Conservation (phyloP, 1,140 invertebrate species). For the Halotydeus destructor region DNA sequence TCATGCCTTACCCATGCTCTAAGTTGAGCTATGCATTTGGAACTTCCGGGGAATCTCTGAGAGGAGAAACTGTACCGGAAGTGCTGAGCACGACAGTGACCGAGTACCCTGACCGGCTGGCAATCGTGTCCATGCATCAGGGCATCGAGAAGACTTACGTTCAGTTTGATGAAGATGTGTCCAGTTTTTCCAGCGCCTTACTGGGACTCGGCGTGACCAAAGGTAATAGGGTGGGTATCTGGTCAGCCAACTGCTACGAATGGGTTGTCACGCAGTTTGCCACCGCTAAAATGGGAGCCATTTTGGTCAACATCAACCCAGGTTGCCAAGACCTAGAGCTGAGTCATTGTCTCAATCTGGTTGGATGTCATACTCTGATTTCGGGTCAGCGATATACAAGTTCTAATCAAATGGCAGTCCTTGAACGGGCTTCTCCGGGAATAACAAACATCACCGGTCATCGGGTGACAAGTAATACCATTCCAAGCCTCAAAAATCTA, state of each 20-base stretch:
- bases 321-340: conserved; percentile 11
- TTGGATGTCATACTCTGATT: background rate
- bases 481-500: too few relatives aligned
- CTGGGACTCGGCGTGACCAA: conserved; percentile 21
- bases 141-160: conserved; percentile 9
- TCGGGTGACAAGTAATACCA: too few relatives aligned
- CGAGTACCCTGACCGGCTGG: background rate
- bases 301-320: conserved; percentile 13
- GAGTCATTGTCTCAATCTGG: background rate
- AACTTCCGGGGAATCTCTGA: background rate
- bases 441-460: too few relatives aligned
- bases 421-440: too few relatives aligned
- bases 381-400: background rate
- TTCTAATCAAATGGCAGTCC: too few relatives aligned
- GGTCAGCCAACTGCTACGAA: conserved; percentile 12
- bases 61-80: background rate
- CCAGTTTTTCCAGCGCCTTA: conserved; percentile 7
- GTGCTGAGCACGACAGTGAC: background rate
- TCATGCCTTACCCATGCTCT: too few relatives aligned
- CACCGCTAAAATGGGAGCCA: conserved; percentile 5
- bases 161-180: conserved; percentile 12
- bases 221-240: conserved; percentile 14
- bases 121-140: conserved; percentile 9
- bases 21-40: conserved; percentile 7
- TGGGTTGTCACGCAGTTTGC: conserved; percentile 13